Evolutionary conservation across 2,888 invertebrate species (phyloP), one percentile per base, ranked within the genome.

Genomic region (Hydraecia micacea): DNA sequence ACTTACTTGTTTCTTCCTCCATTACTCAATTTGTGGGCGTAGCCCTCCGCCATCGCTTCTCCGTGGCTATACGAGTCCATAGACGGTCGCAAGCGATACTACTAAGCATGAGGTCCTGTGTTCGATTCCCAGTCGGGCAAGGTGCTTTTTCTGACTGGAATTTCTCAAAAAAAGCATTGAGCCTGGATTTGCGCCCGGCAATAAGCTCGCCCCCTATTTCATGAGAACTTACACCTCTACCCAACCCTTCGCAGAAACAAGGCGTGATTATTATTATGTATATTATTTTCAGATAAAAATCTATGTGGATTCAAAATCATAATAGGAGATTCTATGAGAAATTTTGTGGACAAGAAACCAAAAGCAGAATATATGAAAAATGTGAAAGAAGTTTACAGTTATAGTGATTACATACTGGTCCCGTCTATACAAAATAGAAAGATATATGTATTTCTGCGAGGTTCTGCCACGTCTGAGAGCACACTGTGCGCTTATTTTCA

Each of bases 401-500:
- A 95, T 11, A 95, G 95, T 72, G 95, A 96, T 39, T 98, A 98
- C 90, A 88, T 98, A 32, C 91, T 98, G 63, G 82, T 97, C 3
- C 96, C 97, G 3, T 95, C 97, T 90, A 86, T 96, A 21, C 87
- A 93, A 63, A 91, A 91, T 8, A 94, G 94, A 80, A 94, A 91
- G 42, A 97, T 98, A 89, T 96, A 97, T 90, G 95, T 98, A 36
- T 91, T 97, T 58, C 91, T 98, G 2, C 96, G 97, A 79, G 95
- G 97, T 70, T 93, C 96, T n/a, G 97, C 97, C 39, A 91, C 90
- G 0, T 90, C 97, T 1, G 93, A 93, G 72, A 97, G 98, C 86
- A 95, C 98, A n/a, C 90, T 98, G 18, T 97, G 97, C 90, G 97
- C 97, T 9, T 98, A 98, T 91, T 98, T 98, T 87, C 97, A 98